phyloP scores from a whole-genome alignment of 2,113 vertebrate species.

The Romanogobio albipinnatus region DNA sequence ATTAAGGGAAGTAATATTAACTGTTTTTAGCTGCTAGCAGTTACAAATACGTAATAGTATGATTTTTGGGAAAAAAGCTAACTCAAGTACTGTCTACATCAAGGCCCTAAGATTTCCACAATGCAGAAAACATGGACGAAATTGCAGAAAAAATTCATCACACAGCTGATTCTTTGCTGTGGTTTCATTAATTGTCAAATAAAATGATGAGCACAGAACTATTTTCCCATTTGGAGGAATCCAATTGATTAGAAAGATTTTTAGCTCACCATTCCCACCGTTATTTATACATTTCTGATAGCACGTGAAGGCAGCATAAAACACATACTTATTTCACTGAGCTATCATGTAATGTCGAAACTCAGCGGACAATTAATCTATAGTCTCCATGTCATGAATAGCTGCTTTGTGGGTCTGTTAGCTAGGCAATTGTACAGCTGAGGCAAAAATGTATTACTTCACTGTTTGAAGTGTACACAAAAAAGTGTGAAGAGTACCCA shows the following conservation, averaged over 20 bases:
- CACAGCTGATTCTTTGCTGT: background rate
- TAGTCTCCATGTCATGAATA: conserved; percentile 54
- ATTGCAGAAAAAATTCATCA: background rate
- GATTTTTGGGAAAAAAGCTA: background rate
- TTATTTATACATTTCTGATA: too few species aligned
- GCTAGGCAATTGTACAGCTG: conserved; percentile 71
- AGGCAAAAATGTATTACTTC: conserved; percentile 74
- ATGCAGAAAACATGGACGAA: background rate
- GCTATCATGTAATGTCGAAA: background rate
- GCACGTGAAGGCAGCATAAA: too few species aligned
- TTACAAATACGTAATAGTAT: background rate
- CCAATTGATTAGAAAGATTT: too few species aligned
- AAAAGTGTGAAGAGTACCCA: conserved; percentile 62
- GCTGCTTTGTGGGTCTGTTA: conserved; percentile 63
- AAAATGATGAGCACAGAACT: background rate
- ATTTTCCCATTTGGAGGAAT: background rate
- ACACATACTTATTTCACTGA: background rate
- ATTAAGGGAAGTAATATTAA: too few species aligned
- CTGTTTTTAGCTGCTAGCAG: too few species aligned
- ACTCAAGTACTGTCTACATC: background rate
- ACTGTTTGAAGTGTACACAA: conserved; percentile 62
- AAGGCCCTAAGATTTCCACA: background rate
- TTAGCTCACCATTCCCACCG: too few species aligned
- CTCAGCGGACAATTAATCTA: conserved; percentile 8
- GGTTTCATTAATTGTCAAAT: background rate